A percentile compares a stretch with the other conserved stretches of the same genome.
These are phyloP conservation scores for Paramuricea clavata DNA, from an alignment of 92 coral and sea anemone genomes.

Conservation along the genomic window DNA sequence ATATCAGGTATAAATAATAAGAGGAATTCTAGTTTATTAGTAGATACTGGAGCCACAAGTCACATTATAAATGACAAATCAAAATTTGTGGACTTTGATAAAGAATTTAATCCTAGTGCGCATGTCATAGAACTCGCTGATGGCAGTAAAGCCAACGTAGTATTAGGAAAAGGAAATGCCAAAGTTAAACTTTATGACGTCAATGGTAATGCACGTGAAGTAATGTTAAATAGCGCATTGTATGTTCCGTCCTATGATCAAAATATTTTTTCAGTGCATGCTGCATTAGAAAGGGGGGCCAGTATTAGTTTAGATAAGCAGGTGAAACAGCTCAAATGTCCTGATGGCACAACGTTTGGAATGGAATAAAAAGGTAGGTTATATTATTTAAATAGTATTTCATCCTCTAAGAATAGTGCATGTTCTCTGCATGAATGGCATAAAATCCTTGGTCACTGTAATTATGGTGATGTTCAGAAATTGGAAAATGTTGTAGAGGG, in stretches of 20 bases:
- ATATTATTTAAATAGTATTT: constrained; percentile 32
- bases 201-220: constrained; percentile 27
- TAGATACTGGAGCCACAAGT: constrained; percentile 44
- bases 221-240: constrained; percentile 31
- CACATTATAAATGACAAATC: constrained; percentile 44
- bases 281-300: constrained; percentile 36
- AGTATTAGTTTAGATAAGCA: constrained; percentile 20
- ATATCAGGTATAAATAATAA: constrained; percentile 13
- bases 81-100: constrained; percentile 27
- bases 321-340: neutral
- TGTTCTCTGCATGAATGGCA: constrained; percentile 42
- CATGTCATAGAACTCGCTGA: constrained; percentile 49
- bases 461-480: constrained; percentile 6
- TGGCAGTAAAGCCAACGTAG: constrained; percentile 41
- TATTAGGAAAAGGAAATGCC: constrained; percentile 30
- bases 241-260: constrained; percentile 30
- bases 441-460: constrained; percentile 45
- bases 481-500: constrained; percentile 29
- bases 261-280: constrained; percentile 42
- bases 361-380: constrained; percentile 40
- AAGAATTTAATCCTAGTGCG: neutral
- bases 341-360: constrained; percentile 8
- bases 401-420: constrained; percentile 21
- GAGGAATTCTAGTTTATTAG: neutral
- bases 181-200: constrained; percentile 37